Conservation (phyloP, 2,797 vertebrate genomes). For the Selene dorsalis region DNA sequence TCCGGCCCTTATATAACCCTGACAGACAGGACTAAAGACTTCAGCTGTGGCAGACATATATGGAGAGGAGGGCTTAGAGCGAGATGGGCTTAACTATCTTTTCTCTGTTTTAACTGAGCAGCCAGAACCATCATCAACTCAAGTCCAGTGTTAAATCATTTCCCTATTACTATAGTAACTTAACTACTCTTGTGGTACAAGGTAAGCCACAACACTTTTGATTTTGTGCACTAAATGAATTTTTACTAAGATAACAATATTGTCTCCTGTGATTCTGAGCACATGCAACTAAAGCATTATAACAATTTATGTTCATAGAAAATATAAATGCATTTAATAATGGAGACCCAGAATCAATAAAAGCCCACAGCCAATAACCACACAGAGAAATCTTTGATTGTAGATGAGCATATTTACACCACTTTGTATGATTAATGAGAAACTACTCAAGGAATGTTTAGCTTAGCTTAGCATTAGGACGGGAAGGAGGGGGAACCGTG, state of each 20-base stretch:
- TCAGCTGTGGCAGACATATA: slow-evolving; percentile 63
- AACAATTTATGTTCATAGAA: background rate
- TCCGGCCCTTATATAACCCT: slow-evolving; percentile 69
- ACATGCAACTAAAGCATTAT: background rate
- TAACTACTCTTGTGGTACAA: background rate
- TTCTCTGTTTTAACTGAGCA: slow-evolving; percentile 33
- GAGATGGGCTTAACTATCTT: slow-evolving; percentile 46
- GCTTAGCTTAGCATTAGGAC: background rate
- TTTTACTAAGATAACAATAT: background rate
- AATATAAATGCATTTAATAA: background rate
- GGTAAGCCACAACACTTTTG: background rate
- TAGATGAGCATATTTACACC: background rate
- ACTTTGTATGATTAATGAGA: background rate
- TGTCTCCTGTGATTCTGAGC: background rate
- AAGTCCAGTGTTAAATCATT: slow-evolving; percentile 10
- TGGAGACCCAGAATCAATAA: too few species aligned
- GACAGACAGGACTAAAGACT: slow-evolving; percentile 65
- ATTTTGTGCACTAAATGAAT: background rate
- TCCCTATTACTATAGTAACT: background rate
- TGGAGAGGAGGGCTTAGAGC: slow-evolving; percentile 43
- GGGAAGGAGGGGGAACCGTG: background rate
- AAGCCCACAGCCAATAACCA: too few species aligned
- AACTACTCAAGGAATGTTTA: too few species aligned
- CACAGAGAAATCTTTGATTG: background rate
- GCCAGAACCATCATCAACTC: slow-evolving; percentile 22